A percentile compares a stretch with the other conserved stretches of the same genome.
These are phyloP conservation scores for Cryptus viduatorius DNA, from an alignment of 2,888 invertebrate genomes.

Conservation along the genomic window DNA sequence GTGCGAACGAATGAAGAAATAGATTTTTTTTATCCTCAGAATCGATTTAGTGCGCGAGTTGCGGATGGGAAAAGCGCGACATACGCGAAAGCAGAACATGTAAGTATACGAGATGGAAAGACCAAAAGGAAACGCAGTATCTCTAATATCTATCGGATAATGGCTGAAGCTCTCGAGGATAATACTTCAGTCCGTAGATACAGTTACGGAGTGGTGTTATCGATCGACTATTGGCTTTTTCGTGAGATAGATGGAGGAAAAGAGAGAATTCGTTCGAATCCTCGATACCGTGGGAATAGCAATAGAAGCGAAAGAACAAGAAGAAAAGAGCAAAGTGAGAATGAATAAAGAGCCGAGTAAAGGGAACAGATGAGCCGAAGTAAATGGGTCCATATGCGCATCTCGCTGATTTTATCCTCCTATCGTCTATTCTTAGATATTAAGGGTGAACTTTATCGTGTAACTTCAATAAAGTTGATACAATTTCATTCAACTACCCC, in stretches of 20 bases:
- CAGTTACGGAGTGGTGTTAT: conserved; percentile 54
- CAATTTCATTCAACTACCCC: background rate
- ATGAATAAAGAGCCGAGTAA: conserved; percentile 46
- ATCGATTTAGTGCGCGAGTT: conserved; percentile 52
- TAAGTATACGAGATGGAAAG: conserved; percentile 4
- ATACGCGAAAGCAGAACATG: conserved; percentile 41
- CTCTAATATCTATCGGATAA: conserved; percentile 55
- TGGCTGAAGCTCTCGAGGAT: conserved; percentile 54
- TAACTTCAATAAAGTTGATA: background rate
- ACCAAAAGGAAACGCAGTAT: conserved; percentile 17
- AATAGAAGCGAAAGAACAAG: conserved; percentile 40
- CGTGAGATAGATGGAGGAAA: conserved; percentile 46
- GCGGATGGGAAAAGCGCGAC: conserved; percentile 43
- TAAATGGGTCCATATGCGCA: conserved; percentile 20
- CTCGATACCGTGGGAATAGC: conserved; percentile 32
- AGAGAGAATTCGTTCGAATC: conserved; percentile 6
- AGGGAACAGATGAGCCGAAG: conserved; percentile 40
- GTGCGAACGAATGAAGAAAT: conserved; percentile 13
- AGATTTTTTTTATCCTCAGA: conserved; percentile 28
- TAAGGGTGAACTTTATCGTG: background rate
- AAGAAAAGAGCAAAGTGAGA: conserved; percentile 3
- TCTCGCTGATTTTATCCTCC: background rate
- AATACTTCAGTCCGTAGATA: conserved; percentile 53
- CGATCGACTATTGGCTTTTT: conserved; percentile 65
- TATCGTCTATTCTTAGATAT: background rate